Evolutionary conservation across 2,113 vertebrate species (phyloP), one percentile per base, ranked within the genome.

Genomic region (Morone saxatilis): DNA sequence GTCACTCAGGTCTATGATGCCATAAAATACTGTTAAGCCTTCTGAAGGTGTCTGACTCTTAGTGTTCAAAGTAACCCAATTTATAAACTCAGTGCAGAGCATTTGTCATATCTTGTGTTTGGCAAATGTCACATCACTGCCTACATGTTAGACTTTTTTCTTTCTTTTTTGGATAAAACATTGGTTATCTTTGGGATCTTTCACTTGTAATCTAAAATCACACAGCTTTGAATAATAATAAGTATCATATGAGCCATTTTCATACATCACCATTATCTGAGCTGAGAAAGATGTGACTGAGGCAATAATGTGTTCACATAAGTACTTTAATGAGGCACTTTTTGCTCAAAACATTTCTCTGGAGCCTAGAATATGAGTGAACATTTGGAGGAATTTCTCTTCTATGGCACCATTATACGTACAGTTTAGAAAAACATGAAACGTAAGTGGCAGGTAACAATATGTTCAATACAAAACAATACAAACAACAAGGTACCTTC

Each of bases 241-340:
- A 10, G 31, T 62, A 56, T 51, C 0, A 31, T n/a, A 36, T 59
- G 14, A 31, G 20, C 69, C 0, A 53, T 68, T 78, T 60, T 45
- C 51, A 43, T 5, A 10, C 16, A 25, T 63, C 16, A 20, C 6
- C 19, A 45, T 66, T 4, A 59, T 71, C 9, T 63, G 10, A 62
- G 8, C 14, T 25, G 19, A 71, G 65, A 76, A 74, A 71, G 17
- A 86, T 3, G 8, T n/a, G 19, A 80, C 57, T 77, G 13, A 87
- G n/a, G 57, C 40, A 16, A 61, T 38, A 59, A 25, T 14, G 16
- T 76, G 48, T 90, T 90, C 62, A 86, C 83, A 66, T 77, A 82
- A 91, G 88, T 83, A 91, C 83, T 94, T 96, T 94, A 95, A 93
- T 95, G 83, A 94, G 95, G 94, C 93, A 95, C 95, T 94, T 93